Base-by-base conservation (phyloP, 2,797 vertebrate genomes). In the Gambelia wislizenii region DNA sequence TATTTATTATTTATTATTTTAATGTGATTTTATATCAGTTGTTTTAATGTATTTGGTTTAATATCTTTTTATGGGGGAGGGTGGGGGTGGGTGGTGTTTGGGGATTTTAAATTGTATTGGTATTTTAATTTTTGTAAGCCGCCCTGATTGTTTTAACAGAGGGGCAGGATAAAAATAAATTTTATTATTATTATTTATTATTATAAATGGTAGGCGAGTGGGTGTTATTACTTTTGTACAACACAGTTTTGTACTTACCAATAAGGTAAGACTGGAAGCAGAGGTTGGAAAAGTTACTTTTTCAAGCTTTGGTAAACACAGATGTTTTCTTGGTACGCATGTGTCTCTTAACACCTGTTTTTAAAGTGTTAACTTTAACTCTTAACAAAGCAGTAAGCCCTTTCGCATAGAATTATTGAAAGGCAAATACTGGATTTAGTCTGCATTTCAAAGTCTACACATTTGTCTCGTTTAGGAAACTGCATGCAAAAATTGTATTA, bases 381-480 rank as follows among this genome's bases (percentile, higher is more conserved):
- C 22, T 36, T 33, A 85, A 56, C 4, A 8, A 76, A 9, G 5
- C 47, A 74, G 6, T 12, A 59, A 59, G 22, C 25, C 22, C 52
- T 33, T 25, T 78, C 67, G 1, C 4, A 7, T 87, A 14, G 14
- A 82, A 56, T 33, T 42, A 49, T 27, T 75, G 36, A 6, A 75
- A 49, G 25, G 56, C 42, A 30, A 88, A 36, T 70, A 39, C 14
- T n/a, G 70, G 10, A 74, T 69, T 67, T 74, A 27, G 16, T 39
- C 79, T 82, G 8, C 61, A 14, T 72, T 54, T 80, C 52, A 36
- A 36, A 39, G 36, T 4, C 36, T 85, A 44, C 22, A 39, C 42
- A 44, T 72, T 82, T 78, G 36, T 85, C 27, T 82, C 30, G 1
- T 80, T 87, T 72, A 67, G 81, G 83, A 81, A 93, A 83, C 33